A percentile compares a stretch with the other conserved stretches of the same genome.
Conservation (phyloP, 2,113 vertebrate genomes). For the Lophotis ruficrista region DNA sequence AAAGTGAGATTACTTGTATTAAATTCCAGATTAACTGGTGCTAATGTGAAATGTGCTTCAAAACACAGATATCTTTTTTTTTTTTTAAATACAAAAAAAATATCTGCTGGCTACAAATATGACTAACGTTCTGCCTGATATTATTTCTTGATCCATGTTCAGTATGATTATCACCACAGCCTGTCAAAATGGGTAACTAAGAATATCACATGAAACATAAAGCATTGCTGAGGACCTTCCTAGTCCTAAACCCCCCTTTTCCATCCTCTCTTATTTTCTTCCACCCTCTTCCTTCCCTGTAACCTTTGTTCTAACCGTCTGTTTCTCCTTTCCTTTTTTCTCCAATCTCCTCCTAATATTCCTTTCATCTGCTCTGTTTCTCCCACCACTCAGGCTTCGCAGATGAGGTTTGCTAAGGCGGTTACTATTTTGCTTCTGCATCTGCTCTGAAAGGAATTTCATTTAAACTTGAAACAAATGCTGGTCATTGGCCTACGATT, state of each 20-base stretch:
- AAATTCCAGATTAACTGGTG: neutral
- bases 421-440: neutral
- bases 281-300: neutral
- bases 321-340: neutral
- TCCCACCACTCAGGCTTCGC: neutral
- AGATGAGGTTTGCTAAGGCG: neutral
- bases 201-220: neutral
- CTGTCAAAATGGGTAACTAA: neutral
- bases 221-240: neutral
- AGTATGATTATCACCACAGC: neutral
- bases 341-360: neutral
- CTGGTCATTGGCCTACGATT: neutral
- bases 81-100: too few species aligned
- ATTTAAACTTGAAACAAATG: neutral
- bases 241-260: neutral
- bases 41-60: neutral
- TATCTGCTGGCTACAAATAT: neutral
- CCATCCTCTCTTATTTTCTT: neutral
- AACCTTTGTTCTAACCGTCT: neutral
- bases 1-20: neutral
- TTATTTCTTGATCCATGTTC: neutral
- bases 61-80: neutral
- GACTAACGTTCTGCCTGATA: neutral
- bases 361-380: neutral
- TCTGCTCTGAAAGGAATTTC: neutral